Conservation (phyloP, 2,797 vertebrate species). For the Sternarchorhynchus goeldii region DNA sequence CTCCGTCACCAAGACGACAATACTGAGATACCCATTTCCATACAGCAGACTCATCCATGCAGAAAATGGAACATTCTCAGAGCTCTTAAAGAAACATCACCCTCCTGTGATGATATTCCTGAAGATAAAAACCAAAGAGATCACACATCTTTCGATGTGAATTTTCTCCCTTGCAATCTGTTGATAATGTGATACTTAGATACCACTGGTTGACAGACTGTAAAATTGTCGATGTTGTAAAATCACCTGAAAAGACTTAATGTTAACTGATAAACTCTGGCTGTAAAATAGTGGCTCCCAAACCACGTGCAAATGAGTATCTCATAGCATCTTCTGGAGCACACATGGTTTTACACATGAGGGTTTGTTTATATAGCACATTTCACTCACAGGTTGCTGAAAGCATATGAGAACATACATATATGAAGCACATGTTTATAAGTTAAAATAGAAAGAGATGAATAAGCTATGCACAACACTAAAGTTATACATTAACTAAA, state of each 20-base stretch:
- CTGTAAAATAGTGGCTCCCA: too few relatives aligned
- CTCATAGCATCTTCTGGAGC: too few relatives aligned
- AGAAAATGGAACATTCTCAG: constrained; percentile 1
- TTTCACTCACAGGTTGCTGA: too few relatives aligned
- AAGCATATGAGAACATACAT: too few relatives aligned
- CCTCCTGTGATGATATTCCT: constrained; percentile 4
- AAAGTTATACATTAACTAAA: too few relatives aligned
- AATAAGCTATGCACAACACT: too few relatives aligned
- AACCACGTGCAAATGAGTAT: too few relatives aligned
- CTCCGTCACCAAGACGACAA: not conserved
- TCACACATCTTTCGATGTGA: constrained; percentile 27
- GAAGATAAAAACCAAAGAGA: constrained; percentile 19
- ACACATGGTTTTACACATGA: too few relatives aligned
- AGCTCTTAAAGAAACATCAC: not conserved
- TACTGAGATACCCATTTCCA: not conserved
- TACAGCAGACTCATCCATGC: constrained; percentile 2
- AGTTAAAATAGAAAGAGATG: too few relatives aligned
- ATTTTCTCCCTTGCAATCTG: constrained; percentile 15
- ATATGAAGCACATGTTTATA: too few relatives aligned
- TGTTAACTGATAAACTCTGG: too few relatives aligned
- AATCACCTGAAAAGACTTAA: not conserved
- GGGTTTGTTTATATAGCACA: too few relatives aligned
- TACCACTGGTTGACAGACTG: not conserved
- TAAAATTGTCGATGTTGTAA: not conserved
- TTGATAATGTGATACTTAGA: constrained; percentile 1